These are phyloP conservation scores for Abscondita cerata DNA, from an alignment of 2,888 invertebrate genomes.

Conservation along the genomic window DNA sequence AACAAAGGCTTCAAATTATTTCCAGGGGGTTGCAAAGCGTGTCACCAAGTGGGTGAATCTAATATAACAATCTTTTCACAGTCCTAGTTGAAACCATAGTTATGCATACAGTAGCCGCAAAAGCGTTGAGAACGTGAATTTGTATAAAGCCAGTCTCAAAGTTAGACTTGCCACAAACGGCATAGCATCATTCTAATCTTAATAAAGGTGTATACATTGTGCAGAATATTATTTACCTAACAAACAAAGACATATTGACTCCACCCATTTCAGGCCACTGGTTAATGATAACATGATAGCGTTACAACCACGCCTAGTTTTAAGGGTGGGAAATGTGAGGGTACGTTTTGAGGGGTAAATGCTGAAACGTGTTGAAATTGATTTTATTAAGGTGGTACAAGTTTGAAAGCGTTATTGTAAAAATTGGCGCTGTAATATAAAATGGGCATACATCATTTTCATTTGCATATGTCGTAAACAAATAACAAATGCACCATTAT, in stretches of 20 bases:
- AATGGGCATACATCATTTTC: background rate
- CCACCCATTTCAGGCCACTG: slow-evolving; percentile 59
- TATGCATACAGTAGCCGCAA: slow-evolving; percentile 55
- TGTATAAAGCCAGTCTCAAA: slow-evolving; percentile 32
- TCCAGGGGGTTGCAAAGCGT: slow-evolving; percentile 53
- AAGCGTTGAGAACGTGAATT: slow-evolving; percentile 47
- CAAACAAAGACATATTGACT: slow-evolving; percentile 60
- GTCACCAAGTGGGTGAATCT: slow-evolving; percentile 55
- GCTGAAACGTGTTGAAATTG: slow-evolving; percentile 25
- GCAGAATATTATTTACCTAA: slow-evolving; percentile 77
- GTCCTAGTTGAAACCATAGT: slow-evolving; percentile 57
- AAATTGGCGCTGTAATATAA: slow-evolving; percentile 9
- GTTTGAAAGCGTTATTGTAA: slow-evolving; percentile 17
- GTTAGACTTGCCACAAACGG: slow-evolving; percentile 56
- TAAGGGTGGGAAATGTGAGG: slow-evolving; percentile 38
- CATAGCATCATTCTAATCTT: slow-evolving; percentile 56
- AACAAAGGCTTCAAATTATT: slow-evolving; percentile 54
- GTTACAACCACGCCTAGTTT: slow-evolving; percentile 47
- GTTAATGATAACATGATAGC: slow-evolving; percentile 57
- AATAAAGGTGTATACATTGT: slow-evolving; percentile 71
- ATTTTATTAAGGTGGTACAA: slow-evolving; percentile 27
- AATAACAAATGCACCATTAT: too few species aligned
- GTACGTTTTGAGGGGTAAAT: slow-evolving; percentile 28
- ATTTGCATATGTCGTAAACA: too few species aligned
- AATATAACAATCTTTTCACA: slow-evolving; percentile 55